Conservation (phyloP, 2,888 invertebrate genomes). For the Pegoplata infirma region DNA sequence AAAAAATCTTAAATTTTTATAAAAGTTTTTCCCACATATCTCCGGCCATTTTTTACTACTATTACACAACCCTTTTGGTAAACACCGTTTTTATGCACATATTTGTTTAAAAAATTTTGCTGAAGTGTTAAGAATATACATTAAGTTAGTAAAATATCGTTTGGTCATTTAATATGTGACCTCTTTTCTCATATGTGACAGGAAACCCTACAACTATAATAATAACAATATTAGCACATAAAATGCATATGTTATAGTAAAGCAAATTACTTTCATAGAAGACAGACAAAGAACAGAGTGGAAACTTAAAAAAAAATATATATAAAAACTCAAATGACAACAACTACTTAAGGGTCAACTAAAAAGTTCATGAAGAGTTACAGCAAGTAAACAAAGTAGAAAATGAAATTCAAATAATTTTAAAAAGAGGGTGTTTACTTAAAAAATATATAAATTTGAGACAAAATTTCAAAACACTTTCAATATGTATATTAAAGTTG, state of each 20-base stretch:
- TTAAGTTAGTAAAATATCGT: conserved; percentile 48
- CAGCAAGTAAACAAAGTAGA: conserved; percentile 20
- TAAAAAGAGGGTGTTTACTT: no score
- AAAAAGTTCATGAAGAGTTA: conserved; percentile 55
- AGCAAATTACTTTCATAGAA: neutral
- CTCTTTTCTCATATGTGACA: conserved; percentile 47
- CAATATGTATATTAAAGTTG: no score
- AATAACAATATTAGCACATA: conserved; percentile 62
- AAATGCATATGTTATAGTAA: conserved; percentile 54
- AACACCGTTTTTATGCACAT: no score
- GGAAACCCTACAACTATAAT: conserved; percentile 58
- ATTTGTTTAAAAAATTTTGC: no score
- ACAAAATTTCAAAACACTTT: no score
- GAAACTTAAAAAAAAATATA: conserved; percentile 20
- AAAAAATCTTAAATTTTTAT: no score
- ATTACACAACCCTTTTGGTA: no score
- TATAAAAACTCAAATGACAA: conserved; percentile 1
- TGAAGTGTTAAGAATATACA: conserved; percentile 38
- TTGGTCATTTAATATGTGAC: conserved; percentile 61
- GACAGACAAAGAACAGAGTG: conserved; percentile 14
- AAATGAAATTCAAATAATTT: no score
- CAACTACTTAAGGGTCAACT: conserved; percentile 57
- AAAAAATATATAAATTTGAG: no score
- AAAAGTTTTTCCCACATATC: no score
- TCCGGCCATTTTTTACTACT: no score